Evolutionary conservation across 2,888 invertebrate species (phyloP).

Genomic region (Dryocosmus kuriphilus): DNA sequence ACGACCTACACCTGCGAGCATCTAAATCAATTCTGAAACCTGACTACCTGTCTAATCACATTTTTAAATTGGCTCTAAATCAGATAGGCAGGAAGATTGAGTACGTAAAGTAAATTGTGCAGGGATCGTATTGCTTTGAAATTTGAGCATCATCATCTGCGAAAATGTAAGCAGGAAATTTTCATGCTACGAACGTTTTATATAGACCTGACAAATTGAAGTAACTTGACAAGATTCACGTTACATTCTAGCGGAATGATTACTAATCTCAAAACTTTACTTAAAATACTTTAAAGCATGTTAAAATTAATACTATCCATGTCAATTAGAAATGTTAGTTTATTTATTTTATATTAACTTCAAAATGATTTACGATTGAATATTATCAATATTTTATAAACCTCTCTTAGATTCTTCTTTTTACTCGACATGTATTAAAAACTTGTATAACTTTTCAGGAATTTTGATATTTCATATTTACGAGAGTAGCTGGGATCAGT

Average conservation of each 20-base stretch:
- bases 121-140: constrained; percentile 3
- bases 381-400: too few relatives aligned
- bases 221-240: background rate
- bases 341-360: too few relatives aligned
- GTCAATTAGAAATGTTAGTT: too few relatives aligned
- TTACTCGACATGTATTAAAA: too few relatives aligned
- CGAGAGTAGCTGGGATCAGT: too few relatives aligned
- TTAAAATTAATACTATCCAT: too few relatives aligned
- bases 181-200: background rate
- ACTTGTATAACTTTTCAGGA: too few relatives aligned
- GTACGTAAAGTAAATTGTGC: background rate
- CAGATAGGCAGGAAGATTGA: constrained; percentile 6
- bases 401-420: too few relatives aligned
- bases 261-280: background rate
- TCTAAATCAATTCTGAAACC: constrained; percentile 26
- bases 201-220: background rate
- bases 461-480: too few relatives aligned
- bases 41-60: background rate
- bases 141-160: constrained; percentile 1
- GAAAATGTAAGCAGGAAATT: constrained; percentile 3
- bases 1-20: background rate
- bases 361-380: too few relatives aligned
- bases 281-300: background rate
- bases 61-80: constrained; percentile 33
- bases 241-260: background rate